phyloP scores from a whole-genome alignment of 2,888 invertebrate species.

The Theristus sp. region DNA sequence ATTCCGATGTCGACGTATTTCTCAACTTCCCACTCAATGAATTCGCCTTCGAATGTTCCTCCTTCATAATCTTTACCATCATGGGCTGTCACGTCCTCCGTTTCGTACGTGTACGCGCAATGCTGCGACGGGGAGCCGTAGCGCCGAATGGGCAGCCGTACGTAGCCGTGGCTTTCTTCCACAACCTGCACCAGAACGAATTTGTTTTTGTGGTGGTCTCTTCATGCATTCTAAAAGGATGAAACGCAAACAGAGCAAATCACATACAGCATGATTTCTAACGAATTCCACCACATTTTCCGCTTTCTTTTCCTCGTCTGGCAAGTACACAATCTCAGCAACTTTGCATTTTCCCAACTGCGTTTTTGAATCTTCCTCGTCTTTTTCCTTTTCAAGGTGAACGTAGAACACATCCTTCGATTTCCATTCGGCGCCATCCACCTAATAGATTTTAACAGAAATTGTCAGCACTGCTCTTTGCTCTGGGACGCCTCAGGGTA shows the following conservation, averaged over 20 bases:
- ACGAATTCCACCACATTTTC: conserved; percentile 12
- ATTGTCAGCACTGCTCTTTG: neutral
- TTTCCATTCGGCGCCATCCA: conserved; percentile 42
- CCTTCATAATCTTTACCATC: conserved; percentile 39
- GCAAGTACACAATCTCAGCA: conserved; percentile 11
- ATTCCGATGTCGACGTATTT: conserved; percentile 39
- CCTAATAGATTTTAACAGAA: conserved; percentile 9
- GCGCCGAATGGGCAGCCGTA: conserved; percentile 11
- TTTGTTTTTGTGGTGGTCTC: neutral
- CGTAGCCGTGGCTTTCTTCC: conserved; percentile 12
- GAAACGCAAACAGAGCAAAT: neutral
- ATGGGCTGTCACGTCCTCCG: conserved; percentile 41
- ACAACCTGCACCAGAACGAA: conserved; percentile 11
- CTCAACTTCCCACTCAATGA: conserved; percentile 34
- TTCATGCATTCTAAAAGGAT: neutral
- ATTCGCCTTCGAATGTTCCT: conserved; percentile 9
- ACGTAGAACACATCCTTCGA: conserved; percentile 45
- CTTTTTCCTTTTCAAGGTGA: conserved; percentile 31
- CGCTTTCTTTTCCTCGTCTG: conserved; percentile 6
- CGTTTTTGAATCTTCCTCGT: conserved; percentile 24
- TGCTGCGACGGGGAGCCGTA: conserved; percentile 2
- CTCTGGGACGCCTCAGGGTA: too few relatives aligned
- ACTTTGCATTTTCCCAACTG: conserved; percentile 33
- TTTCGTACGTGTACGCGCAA: conserved; percentile 38
- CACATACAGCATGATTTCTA: conserved; percentile 13